Conservation (phyloP, 2,888 invertebrate genomes). For the Eretmocerus hayati region DNA sequence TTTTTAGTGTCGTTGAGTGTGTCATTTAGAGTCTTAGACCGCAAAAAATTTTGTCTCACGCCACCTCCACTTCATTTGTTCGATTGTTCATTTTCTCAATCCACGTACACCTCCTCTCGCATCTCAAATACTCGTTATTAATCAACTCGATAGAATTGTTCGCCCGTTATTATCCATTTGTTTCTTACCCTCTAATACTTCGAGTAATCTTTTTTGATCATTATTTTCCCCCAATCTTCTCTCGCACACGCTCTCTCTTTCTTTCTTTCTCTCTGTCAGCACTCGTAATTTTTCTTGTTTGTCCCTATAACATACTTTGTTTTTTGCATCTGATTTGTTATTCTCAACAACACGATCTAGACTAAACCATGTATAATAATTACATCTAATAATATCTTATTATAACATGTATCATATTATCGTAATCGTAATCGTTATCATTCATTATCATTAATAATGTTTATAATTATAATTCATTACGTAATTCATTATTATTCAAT, state of each 20-base stretch:
- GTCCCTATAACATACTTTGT: conserved; percentile 25
- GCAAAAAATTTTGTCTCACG: conserved; percentile 22
- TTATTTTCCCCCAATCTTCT: conserved; percentile 19
- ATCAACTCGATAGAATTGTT: conserved; percentile 16
- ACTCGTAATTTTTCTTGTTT: conserved; percentile 15
- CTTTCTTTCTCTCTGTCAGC: conserved; percentile 5
- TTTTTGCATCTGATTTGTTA: conserved; percentile 35
- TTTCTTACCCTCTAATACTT: no score
- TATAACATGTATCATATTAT: conserved; percentile 47
- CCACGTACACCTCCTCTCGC: conserved; percentile 8
- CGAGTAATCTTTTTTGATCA: conserved; percentile 11
- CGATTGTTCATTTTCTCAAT: conserved; percentile 11
- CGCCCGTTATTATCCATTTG: conserved; percentile 26
- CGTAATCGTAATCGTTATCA: conserved; percentile 36
- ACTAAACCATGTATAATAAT: conserved; percentile 48
- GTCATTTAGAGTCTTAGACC: conserved; percentile 37
- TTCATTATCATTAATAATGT: conserved; percentile 42
- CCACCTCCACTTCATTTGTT: conserved; percentile 18
- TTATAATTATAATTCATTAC: conserved; percentile 36
- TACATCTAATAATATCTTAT: conserved; percentile 49
- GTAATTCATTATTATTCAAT: conserved; percentile 32
- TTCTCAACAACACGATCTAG: conserved; percentile 47
- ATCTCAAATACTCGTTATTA: conserved; percentile 7
- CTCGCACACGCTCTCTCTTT: conserved; percentile 10
- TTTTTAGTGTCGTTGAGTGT: no score